phyloP scores from a whole-genome alignment of 2,113 vertebrate species.

The Spilogale gracilis region DNA sequence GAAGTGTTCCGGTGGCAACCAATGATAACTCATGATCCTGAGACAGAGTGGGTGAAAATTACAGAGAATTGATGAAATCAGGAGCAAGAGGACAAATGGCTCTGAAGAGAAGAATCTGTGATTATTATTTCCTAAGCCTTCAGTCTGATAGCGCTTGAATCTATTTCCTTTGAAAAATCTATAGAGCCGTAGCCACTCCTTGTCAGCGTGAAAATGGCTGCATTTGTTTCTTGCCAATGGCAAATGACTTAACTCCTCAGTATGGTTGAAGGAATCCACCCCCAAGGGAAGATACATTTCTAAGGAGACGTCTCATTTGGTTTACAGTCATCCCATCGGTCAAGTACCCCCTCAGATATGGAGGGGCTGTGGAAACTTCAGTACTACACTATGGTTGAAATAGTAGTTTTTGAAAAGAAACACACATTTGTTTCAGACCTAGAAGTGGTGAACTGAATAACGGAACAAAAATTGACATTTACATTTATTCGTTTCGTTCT shows the following conservation, averaged over 20 bases:
- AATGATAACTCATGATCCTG: slow-evolving; percentile 99
- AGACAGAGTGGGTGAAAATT: slow-evolving; percentile 93
- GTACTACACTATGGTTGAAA: not conserved
- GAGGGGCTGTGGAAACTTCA: not conserved
- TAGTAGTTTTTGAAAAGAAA: not conserved
- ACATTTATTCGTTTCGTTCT: not conserved
- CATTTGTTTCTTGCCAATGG: slow-evolving; percentile 80
- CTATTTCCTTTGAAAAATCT: slow-evolving; percentile 86
- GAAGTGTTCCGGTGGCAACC: slow-evolving; percentile 94
- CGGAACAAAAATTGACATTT: not conserved
- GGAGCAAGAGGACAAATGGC: slow-evolving; percentile 94
- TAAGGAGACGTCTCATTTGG: not conserved
- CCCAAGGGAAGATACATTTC: slow-evolving; percentile 40
- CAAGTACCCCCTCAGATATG: not conserved
- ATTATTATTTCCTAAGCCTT: slow-evolving; percentile 82
- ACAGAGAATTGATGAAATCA: slow-evolving; percentile 96
- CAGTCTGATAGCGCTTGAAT: slow-evolving; percentile 78
- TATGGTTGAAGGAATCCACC: not conserved
- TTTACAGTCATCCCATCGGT: not conserved
- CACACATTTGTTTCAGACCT: not conserved
- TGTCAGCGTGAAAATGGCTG: slow-evolving; percentile 78
- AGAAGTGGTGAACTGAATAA: not conserved
- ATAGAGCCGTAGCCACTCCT: slow-evolving; percentile 39
- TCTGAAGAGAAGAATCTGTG: slow-evolving; percentile 92
- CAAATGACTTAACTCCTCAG: slow-evolving; percentile 79